Base-by-base conservation (phyloP, 2,888 invertebrate genomes). In the Drosophila hamatofila region DNA sequence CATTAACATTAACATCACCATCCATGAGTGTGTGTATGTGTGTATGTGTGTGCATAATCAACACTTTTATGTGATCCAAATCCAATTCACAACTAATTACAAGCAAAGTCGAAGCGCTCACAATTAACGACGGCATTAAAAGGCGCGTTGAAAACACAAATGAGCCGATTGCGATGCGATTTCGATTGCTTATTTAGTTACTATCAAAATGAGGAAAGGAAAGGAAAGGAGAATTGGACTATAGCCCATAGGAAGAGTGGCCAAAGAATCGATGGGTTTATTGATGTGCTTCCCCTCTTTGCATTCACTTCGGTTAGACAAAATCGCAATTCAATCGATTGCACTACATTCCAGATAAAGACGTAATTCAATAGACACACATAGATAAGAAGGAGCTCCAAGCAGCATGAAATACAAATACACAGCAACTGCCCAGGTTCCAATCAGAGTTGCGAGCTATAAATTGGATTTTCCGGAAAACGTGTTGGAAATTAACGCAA, bases 61-160 rank as follows among this genome's bases (percentile, higher is more conserved):
- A 84, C 84, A 88, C 84, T 85, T 85, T 88, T 85, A 85, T 88
- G 84, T 85, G 84, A 85, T 85, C 84, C 72, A 80, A 79, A 79
- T 79, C 79, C 84, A 85, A 84, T 84, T 88, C 84, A 88, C 84
- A 86, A 88, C 88, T 85, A 85, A 85, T 85, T 85, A 85, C 78
- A 81, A 76, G 74, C 86, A 69, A 49, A 30, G 33, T 70, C 86
- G 69, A 72, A 67, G 60, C 56, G 61, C 57, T 57, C 75, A 67
- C 80, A 83, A 85, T 82, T 82, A 85, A 75, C 86, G 55, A 55
- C 63, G 67, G 71, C 79, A 78, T 75, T 79, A 78, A 75, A 67
- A 64, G 70, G 56, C 48, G 74, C 61, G 85, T 82, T 72, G 75
- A 81, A 83, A 75, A 69, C 59, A 67, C 61, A 80, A 73, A 81